Base-by-base conservation (phyloP, 2,797 vertebrate species). In the Rhinichthys osculus region DNA sequence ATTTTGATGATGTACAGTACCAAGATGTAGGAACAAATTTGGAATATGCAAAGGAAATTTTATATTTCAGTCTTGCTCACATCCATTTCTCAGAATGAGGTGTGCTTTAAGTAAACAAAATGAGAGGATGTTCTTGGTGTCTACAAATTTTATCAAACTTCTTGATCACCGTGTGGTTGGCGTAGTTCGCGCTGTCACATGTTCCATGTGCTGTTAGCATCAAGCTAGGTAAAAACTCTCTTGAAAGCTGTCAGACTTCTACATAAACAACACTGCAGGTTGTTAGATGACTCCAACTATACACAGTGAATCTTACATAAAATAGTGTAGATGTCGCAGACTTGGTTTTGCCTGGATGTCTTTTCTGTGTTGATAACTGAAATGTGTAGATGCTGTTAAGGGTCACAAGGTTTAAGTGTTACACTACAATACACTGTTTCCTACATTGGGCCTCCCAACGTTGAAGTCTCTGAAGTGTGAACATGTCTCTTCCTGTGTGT, bases 401-500 rank as follows among this genome's bases (percentile, higher is more conserved):
- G 5, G 23, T 81, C 23, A 66, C 66, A 87, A 40, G 69, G 27
- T 72, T 52, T 72, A 17, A 64, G 40, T 72, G 57, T 30, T 52
- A 66, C 35, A 57, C 64, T 27, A 38, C 38, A 38, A 38, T 38
- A 38, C 38, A 38, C 38, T 84, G 74, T 74, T 87, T 86, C 84
- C 71, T 87, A 72, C 33, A 6, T 52, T 78, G 71, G 77, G 82
- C 67, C 44, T 67, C 85, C 78, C 81, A 83, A 79, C 21, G 40
- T 19, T 82, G 71, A 88, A 92, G 88, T 73, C 77, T 88, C 83
- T 77, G 89, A 92, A 85, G 92, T 92, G 93, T 93, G 90, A 95
- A 88, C 64, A 82, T 81, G 23, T 35, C 50, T 78, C 93, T 95
- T 94, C 93, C 23, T 52, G 70, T 70, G 52, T 73, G 23, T 38